Evolutionary conservation across 2,888 invertebrate genomes (phyloP), one percentile per base, ranked within the genome.

Genomic region (Megastigmus dorsalis): DNA sequence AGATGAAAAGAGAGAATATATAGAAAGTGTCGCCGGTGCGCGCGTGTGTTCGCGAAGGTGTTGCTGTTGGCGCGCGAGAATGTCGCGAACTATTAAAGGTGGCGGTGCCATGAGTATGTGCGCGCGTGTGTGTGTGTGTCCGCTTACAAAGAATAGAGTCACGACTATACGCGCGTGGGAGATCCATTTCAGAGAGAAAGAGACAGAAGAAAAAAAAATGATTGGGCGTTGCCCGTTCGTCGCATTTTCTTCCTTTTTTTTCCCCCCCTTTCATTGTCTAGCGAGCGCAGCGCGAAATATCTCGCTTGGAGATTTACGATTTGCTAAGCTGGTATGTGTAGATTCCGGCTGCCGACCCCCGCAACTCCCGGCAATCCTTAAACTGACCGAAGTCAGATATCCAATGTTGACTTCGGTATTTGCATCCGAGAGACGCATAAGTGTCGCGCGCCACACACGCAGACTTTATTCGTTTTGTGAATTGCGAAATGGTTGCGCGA

Each of bases 231-330:
- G 67, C 67, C 73, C 43, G 62, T 9, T 50, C 50, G 9, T 4
- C 30, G 18, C 10, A 15, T 54, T 54, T 52, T 41, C 23, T 23
- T 26, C 6, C 54, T 30, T 30, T 6, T 18, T 30, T 45, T 30
- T 45, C 18, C 20, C 20, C 20, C n/a, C n/a, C n/a, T n/a, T n/a
- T n/a, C n/a, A n/a, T 36, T 10, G 43, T 45, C 45, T 43, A 26
- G 30, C 13, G 10, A 20, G n/a, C 33, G 62, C 48, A 57, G 52
- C 55, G 43, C 54, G 30, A 62, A 62, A 62, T 63, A 63, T 57
- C 50, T 71, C 30, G 60, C 36, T 9, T n/a, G 15, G 30, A 69
- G 69, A 69, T 74, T 69, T 74, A 74, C 74, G 74, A 52, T 74
- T 69, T 41, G 26, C 55, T n/a, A n/a, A n/a, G n/a, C n/a, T n/a